Evolutionary conservation across 2,797 vertebrate species (phyloP), one percentile per base, ranked within the genome.

Genomic region (Vespertilio murinus): DNA sequence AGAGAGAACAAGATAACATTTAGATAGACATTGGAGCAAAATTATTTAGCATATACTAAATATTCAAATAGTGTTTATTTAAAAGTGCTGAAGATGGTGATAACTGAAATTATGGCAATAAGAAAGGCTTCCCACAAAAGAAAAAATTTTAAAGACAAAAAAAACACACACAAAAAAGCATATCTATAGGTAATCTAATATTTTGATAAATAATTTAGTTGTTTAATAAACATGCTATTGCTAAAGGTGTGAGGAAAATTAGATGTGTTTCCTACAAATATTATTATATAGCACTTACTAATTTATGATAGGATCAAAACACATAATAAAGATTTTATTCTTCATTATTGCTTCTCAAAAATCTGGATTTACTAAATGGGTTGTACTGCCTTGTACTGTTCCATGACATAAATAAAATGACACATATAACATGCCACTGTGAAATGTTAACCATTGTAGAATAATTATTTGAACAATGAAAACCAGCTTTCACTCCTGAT

Each of bases 311-410:
- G 70, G 45, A 87, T 77, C 92, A 75, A 74, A 56, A 80, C 47
- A 94, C 88, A 97, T 91, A 94, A 95, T 96, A 98, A 97, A 97
- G 71, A 97, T 93, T 75, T 96, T 97, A 71, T 95, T 94, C 95
- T 97, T 97, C 94, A 94, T 97, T 96, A 96, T 93, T 92, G 83
- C 96, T 95, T 71, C 94, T 94, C 79, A 42, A 96, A 97, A 98
- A 98, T 98, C 98, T 98, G 97, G 96, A 97, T 97, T 97, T 97
- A 97, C 96, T 98, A 97, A 98, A 97, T 97, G 96, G 94, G 93
- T 95, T 98, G 77, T 90, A 78, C 94, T 88, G 47, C 93, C 93
- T 97, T 95, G 88, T 96, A 96, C 91, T 92, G 95, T 97, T 96
- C 96, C 90, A 95, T 0, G 17, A 97, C 96, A 98, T 98, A 98